Conservation (phyloP, 2,888 invertebrate species). For the Scaeva pyrastri region DNA sequence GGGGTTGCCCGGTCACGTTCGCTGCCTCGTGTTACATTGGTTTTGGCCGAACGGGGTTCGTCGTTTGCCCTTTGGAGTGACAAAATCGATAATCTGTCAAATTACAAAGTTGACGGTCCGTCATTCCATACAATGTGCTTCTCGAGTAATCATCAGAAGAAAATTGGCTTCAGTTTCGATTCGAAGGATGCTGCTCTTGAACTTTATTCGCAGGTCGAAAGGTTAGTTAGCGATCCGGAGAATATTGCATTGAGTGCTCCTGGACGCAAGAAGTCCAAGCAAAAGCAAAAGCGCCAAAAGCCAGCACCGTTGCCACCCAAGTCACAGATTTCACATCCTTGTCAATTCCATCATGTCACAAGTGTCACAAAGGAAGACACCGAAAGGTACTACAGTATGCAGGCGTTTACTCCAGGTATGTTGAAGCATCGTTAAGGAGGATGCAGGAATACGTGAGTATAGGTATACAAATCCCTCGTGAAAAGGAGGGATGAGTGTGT, state of each 20-base stretch:
- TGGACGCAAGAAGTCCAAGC: conserved; percentile 86
- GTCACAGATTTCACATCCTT: conserved; percentile 92
- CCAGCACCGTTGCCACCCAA: conserved; percentile 89
- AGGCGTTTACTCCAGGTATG: conserved; percentile 85
- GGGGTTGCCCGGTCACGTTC: conserved; percentile 90
- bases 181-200: conserved; percentile 89
- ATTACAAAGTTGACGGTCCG: conserved; percentile 89
- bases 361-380: conserved; percentile 89
- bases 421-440: conserved; percentile 81
- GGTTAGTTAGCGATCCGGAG: conserved; percentile 90
- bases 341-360: conserved; percentile 93
- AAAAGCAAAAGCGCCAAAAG: conserved; percentile 86
- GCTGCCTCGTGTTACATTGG: conserved; percentile 88
- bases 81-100: conserved; percentile 90
- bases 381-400: conserved; percentile 88
- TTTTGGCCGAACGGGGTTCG: conserved; percentile 91
- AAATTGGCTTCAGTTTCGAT: conserved; percentile 92
- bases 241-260: conserved; percentile 90
- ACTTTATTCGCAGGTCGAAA: conserved; percentile 88
- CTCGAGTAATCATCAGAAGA: conserved; percentile 89
- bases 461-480: background rate
- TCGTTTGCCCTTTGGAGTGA: conserved; percentile 93
- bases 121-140: conserved; percentile 93
- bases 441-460: conserved; percentile 3
- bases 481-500: background rate